These are phyloP conservation scores for Pristiophorus japonicus DNA, from an alignment of 2,113 vertebrate species.

Conservation along the genomic window DNA sequence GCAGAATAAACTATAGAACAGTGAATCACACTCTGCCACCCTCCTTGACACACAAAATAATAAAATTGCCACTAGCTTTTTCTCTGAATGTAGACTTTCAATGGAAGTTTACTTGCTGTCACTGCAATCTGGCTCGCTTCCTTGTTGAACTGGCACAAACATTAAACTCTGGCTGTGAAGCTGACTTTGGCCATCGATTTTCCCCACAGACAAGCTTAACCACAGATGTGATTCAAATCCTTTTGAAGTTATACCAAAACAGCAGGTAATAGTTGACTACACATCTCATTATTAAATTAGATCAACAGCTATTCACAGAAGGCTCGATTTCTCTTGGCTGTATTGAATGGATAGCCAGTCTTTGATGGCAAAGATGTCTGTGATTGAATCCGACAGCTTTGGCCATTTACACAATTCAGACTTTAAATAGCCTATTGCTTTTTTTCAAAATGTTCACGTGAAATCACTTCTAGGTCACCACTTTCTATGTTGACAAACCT, in stretches of 20 bases:
- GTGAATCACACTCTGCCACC: neutral
- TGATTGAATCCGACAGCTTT: neutral
- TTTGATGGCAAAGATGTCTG: neutral
- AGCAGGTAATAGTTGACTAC: neutral
- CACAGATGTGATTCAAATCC: neutral
- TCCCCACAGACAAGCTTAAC: neutral
- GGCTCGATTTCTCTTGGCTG: neutral
- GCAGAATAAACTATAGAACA: neutral
- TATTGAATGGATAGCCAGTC: neutral
- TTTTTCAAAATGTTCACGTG: neutral
- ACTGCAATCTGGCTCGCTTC: neutral
- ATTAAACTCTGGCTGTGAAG: neutral
- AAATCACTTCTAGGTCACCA: neutral
- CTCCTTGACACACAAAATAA: neutral
- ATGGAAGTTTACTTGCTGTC: neutral
- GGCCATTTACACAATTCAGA: neutral
- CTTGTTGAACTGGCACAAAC: neutral
- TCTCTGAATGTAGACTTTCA: neutral
- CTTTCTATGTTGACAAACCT: neutral
- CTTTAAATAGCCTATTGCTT: neutral
- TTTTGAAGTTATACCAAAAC: neutral
- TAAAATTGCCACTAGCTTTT: neutral
- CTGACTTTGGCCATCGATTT: neutral
- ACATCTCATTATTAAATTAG: neutral
- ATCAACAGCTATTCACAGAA: neutral